These are phyloP conservation scores for Argyrosomus regius DNA, from an alignment of 2,797 vertebrate genomes.

Conservation along the genomic window DNA sequence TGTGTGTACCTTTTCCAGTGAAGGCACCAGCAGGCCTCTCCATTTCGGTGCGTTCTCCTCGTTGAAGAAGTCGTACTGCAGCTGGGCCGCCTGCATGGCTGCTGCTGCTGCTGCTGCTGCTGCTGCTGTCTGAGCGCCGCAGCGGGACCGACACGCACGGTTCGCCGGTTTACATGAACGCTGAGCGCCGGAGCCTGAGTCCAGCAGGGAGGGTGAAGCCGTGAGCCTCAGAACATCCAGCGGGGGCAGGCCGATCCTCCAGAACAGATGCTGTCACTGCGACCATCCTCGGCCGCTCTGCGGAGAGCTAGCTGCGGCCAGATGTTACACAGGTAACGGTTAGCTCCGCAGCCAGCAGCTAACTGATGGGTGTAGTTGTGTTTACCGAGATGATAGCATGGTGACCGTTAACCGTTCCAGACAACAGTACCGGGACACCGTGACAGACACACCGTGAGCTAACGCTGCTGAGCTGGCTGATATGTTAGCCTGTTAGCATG, in stretches of 20 bases:
- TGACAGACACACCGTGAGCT: neutral
- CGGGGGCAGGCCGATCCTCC: conserved; percentile 45
- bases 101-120: conserved; percentile 49
- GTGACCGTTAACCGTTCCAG: conserved; percentile 13
- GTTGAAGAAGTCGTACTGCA: conserved; percentile 94
- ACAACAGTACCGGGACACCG: conserved; percentile 1
- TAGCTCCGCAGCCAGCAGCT: conserved; percentile 43
- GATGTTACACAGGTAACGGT: conserved; percentile 42
- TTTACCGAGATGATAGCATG: conserved; percentile 38
- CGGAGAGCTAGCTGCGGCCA: conserved; percentile 20
- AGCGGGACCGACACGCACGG: conserved; percentile 22
- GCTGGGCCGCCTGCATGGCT: conserved; percentile 92
- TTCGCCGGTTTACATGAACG: conserved; percentile 58
- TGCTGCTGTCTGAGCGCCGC: conserved; percentile 9
- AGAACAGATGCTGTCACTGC: conserved; percentile 48
- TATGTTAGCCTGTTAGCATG: conserved; percentile 45
- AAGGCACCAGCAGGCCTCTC: conserved; percentile 91
- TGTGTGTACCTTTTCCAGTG: conserved; percentile 90
- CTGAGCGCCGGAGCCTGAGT: conserved; percentile 6
- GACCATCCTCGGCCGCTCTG: conserved; percentile 63
- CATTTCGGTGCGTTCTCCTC: conserved; percentile 94
- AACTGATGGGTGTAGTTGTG: neutral
- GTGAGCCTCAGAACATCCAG: conserved; percentile 42
- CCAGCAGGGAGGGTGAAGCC: conserved; percentile 16
- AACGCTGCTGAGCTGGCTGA: neutral